Base-by-base conservation (phyloP, 1,140 invertebrate species). In the Augochlora pura region DNA sequence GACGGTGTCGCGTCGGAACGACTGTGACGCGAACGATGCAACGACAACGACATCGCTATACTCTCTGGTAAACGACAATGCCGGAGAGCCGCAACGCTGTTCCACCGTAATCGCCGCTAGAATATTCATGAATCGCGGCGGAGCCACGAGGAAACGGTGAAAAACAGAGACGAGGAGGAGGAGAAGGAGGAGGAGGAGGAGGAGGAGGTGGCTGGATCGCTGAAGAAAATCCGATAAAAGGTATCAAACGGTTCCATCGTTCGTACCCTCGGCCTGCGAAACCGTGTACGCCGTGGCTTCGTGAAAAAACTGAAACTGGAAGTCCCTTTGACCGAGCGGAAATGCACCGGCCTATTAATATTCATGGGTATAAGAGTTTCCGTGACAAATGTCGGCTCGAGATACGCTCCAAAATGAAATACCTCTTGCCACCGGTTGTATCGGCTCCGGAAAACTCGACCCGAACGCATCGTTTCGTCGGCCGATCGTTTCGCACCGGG, bases 71-170 rank as follows among this genome's bases (percentile, higher is more conserved):
- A 88, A 85, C 84, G 84, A 90, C 87, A 90, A 88, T 86, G 81
- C 68, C 62, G 73, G 76, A 85, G 80, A 32, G 74, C 57, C 80
- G 52, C 73, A 80, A 63, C 75, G 69, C 54, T 82, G 70, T 71
- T 70, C 77, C 66, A 62, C 63, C 65, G 76, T 88, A 89, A 89
- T 88, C 83, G 87, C 85, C 80, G 75, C 65, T 77, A 71, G 88
- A 89, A 89, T 89, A 89, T 89, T 87, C 88, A 89, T 89, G 88
- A 89, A 82, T 52, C 57, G 54, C 73, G 70, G 52, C 64, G 60
- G 54, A 32, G 23, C 66, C 46, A 59, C 49, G 27, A 38, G 49
- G 25, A 78, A 66, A 77, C 59, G 62, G 42, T 39, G 62, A 75
- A 78, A 69, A 68, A 68, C 32, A 39, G 59, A 68, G 38, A 39